These are phyloP conservation scores for Hesperia comma DNA, from an alignment of 2,888 invertebrate genomes.

Conservation along the genomic window DNA sequence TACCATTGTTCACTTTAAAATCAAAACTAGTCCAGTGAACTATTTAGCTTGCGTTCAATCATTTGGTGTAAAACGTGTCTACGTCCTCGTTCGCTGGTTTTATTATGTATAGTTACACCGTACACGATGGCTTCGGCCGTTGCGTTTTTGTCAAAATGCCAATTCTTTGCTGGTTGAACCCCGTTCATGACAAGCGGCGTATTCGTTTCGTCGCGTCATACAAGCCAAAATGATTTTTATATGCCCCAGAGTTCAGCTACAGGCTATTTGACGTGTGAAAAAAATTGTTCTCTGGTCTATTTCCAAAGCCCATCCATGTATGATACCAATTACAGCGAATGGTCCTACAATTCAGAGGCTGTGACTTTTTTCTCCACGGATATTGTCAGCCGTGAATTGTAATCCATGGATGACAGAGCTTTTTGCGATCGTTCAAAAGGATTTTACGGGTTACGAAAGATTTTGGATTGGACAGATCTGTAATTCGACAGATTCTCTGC, in stretches of 20 bases:
- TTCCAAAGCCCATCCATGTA: too few species aligned
- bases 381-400: too few species aligned
- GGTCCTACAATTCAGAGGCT: too few species aligned
- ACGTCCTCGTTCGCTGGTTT: constrained; percentile 11
- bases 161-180: constrained; percentile 61
- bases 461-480: too few species aligned
- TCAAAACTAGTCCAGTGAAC: constrained; percentile 61
- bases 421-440: too few species aligned
- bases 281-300: background rate
- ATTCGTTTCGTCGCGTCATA: constrained; percentile 3
- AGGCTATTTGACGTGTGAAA: background rate
- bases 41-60: constrained; percentile 57
- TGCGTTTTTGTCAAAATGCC: constrained; percentile 78
- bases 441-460: too few species aligned
- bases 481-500: too few species aligned
- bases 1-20: background rate
- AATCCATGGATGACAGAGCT: too few species aligned
- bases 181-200: constrained; percentile 34
- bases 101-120: background rate
- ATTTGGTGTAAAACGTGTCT: constrained; percentile 40
- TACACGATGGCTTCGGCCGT: constrained; percentile 25
- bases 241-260: background rate
- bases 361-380: too few species aligned
- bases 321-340: too few species aligned
- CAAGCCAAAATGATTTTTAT: background rate